Conservation (phyloP, 2,797 vertebrate genomes). For the Hydrocynus forskahlii region DNA sequence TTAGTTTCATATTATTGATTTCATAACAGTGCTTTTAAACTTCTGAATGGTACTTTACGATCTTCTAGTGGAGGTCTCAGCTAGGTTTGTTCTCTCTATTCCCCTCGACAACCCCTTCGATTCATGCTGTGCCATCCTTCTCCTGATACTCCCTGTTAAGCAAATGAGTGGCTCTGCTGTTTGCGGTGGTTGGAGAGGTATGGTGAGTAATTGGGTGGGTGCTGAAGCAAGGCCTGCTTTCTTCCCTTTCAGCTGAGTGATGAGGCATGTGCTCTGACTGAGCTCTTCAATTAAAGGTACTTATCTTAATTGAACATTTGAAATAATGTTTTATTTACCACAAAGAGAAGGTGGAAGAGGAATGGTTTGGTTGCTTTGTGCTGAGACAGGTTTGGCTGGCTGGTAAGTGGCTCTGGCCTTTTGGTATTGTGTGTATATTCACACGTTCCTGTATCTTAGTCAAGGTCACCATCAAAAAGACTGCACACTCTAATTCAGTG, state of each 20-base stretch:
- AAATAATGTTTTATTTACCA: constrained; percentile 87
- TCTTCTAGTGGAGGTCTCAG: constrained; percentile 5
- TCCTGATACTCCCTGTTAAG: constrained; percentile 76
- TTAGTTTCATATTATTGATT: too few species aligned
- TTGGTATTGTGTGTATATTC: constrained; percentile 36
- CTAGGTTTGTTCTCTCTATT: not conserved
- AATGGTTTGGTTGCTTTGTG: constrained; percentile 69
- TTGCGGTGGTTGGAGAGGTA: constrained; percentile 70
- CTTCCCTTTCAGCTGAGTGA: constrained; percentile 41
- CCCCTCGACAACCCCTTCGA: constrained; percentile 9
- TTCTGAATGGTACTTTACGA: not conserved
- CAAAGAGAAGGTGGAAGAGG: constrained; percentile 77
- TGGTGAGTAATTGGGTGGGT: constrained; percentile 81
- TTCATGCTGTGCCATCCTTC: constrained; percentile 53
- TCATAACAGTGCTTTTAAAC: not conserved
- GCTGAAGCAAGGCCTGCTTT: constrained; percentile 64
- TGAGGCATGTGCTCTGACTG: constrained; percentile 66
- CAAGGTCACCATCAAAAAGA: constrained; percentile 21
- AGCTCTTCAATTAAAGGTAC: constrained; percentile 85
- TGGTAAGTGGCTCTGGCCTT: constrained; percentile 9
- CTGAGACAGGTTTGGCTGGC: constrained; percentile 23
- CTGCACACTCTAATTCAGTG: not conserved
- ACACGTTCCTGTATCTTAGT: not conserved
- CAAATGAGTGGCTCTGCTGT: constrained; percentile 80
- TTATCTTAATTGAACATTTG: constrained; percentile 86